phyloP scores from a whole-genome alignment of 2,888 invertebrate species.

The Nomada flava region DNA sequence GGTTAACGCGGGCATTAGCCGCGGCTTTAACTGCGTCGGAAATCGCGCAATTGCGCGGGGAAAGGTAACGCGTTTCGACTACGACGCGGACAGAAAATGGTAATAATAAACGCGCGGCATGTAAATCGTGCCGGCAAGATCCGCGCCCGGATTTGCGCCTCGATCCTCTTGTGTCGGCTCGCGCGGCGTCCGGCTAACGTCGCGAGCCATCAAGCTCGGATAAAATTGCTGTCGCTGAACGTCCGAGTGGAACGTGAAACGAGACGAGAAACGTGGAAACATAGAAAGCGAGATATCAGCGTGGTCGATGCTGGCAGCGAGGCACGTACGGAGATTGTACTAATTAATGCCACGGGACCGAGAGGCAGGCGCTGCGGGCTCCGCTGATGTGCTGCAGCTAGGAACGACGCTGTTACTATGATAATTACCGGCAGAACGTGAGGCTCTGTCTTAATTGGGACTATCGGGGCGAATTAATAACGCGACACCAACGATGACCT shows the following conservation, averaged over 20 bases:
- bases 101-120: background rate
- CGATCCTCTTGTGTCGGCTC: conserved; percentile 2
- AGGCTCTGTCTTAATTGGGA: conserved; percentile 78
- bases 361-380: conserved; percentile 63
- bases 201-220: conserved; percentile 6
- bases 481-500: conserved; percentile 61
- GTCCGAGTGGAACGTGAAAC: conserved; percentile 34
- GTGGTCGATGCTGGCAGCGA: conserved; percentile 65
- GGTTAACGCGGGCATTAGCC: conserved; percentile 32
- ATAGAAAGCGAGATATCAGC: conserved; percentile 66
- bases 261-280: conserved; percentile 54
- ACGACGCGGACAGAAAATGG: conserved; percentile 2
- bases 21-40: conserved; percentile 5
- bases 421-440: conserved; percentile 78
- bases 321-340: conserved; percentile 80
- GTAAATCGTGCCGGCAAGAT: conserved; percentile 27
- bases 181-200: conserved; percentile 8
- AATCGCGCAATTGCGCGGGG: conserved; percentile 12
- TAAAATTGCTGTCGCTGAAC: background rate
- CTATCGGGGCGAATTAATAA: conserved; percentile 69
- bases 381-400: conserved; percentile 75
- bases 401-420: conserved; percentile 77
- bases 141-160: conserved; percentile 11
- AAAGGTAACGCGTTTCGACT: background rate
- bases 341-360: conserved; percentile 79